Conservation (phyloP, 1,140 invertebrate species). For the Drosophila baimaii region DNA sequence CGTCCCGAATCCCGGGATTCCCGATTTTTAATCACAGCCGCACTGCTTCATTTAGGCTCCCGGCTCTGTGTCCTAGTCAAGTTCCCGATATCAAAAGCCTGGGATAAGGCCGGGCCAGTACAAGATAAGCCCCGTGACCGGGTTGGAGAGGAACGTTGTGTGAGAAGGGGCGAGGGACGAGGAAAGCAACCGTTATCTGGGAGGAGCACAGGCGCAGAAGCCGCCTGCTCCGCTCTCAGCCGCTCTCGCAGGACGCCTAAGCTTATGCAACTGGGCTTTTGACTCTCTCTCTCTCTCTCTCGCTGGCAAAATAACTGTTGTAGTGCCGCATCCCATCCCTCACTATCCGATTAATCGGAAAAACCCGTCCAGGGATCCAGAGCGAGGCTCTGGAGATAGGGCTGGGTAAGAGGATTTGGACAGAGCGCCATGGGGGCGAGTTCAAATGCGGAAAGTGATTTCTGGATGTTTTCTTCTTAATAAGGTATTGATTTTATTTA, state of each 20-base stretch:
- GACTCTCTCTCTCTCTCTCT: no score
- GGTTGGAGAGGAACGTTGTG: not conserved
- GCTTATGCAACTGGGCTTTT: conserved; percentile 19
- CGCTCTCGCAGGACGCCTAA: not conserved
- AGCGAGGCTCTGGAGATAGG: not conserved
- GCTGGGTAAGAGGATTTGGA: no score
- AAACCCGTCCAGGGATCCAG: not conserved
- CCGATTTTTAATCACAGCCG: conserved; percentile 22
- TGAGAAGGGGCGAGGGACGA: not conserved
- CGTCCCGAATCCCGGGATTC: conserved; percentile 1
- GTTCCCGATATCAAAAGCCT: conserved; percentile 60
- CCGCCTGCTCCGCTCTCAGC: conserved; percentile 1
- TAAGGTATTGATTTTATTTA: no score
- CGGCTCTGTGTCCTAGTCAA: conserved; percentile 21
- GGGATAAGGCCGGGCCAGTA: conserved; percentile 47
- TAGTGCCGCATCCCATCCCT: not conserved
- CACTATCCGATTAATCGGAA: conserved; percentile 1
- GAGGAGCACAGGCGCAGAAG: conserved; percentile 16
- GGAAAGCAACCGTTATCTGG: not conserved
- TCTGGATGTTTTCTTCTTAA: no score
- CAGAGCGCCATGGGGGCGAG: no score
- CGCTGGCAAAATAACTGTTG: no score
- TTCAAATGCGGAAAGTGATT: no score
- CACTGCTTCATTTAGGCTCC: not conserved
- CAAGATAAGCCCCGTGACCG: conserved; percentile 31